Conservation (phyloP, 2,888 invertebrate species). For the Hyppa rectilinea region DNA sequence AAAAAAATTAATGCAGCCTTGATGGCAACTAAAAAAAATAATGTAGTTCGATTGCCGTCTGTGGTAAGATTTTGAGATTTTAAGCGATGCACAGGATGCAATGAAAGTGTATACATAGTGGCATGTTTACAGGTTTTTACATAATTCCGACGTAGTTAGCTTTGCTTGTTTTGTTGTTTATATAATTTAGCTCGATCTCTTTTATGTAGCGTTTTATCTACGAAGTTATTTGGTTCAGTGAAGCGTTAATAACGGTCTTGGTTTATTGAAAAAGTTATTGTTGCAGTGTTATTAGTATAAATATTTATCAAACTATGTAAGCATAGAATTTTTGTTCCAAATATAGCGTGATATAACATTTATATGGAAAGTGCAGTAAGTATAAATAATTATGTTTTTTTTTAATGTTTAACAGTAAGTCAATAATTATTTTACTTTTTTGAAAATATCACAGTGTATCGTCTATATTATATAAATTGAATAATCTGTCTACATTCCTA, state of each 20-base stretch:
- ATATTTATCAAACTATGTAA: constrained; percentile 40
- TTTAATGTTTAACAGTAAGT: not conserved
- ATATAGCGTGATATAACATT: constrained; percentile 23
- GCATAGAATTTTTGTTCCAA: constrained; percentile 7
- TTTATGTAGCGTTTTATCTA: constrained; percentile 63
- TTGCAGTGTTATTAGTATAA: constrained; percentile 41
- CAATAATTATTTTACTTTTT: not conserved
- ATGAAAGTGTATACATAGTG: constrained; percentile 77
- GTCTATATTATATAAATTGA: not conserved
- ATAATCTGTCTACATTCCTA: not conserved
- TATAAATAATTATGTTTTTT: constrained; percentile 15
- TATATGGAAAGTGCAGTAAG: constrained; percentile 48
- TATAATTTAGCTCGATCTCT: constrained; percentile 58
- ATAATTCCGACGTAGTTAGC: constrained; percentile 76
- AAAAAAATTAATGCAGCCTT: constrained; percentile 68
- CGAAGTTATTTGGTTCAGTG: constrained; percentile 52
- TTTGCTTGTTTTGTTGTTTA: constrained; percentile 72
- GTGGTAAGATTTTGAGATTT: constrained; percentile 84
- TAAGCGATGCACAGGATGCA: constrained; percentile 77
- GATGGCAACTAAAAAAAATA: constrained; percentile 88
- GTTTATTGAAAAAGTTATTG: constrained; percentile 57
- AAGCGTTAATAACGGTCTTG: constrained; percentile 38
- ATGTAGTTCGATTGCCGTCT: constrained; percentile 88
- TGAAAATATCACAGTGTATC: not conserved
- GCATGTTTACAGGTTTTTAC: constrained; percentile 89